Conservation (phyloP, 2,797 vertebrate genomes). For the Tangara arthus region DNA sequence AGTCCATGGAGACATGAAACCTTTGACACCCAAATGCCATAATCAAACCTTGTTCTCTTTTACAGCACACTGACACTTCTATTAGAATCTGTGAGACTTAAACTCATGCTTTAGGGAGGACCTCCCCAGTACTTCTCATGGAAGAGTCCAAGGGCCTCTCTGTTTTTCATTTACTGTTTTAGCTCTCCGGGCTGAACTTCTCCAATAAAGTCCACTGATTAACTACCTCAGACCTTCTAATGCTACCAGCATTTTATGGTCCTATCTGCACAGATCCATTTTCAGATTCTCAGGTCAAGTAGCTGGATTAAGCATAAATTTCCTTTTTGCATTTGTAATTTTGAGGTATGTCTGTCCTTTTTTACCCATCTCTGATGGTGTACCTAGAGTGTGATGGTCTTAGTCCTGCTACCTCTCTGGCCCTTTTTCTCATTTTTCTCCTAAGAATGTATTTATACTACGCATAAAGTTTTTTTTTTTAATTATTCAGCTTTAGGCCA, state of each 20-base stretch:
- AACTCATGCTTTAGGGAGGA: background rate
- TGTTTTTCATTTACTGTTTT: background rate
- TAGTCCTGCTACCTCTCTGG: background rate
- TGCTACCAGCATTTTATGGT: background rate
- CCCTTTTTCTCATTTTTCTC: background rate
- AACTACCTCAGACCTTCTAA: background rate
- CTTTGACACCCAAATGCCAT: background rate
- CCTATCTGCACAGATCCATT: background rate
- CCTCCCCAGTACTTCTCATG: background rate
- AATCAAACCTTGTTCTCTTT: background rate
- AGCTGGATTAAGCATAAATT: background rate
- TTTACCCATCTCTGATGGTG: fast-evolving
- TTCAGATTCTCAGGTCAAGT: background rate
- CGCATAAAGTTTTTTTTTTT: background rate
- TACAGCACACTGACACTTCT: background rate
- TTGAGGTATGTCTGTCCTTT: background rate
- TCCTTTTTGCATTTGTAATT: background rate
- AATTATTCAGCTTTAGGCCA: background rate
- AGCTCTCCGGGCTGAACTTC: background rate
- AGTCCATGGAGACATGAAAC: background rate
- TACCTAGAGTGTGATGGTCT: background rate
- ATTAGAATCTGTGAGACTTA: background rate
- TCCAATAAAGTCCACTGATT: background rate
- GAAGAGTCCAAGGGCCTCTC: background rate
- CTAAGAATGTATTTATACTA: background rate